Percentiles rank a stretch among this genome's conserved stretches.
Evolutionary conservation across 2,888 invertebrate genomes (phyloP).

Genomic region (Scelioninae gen. 2): DNA sequence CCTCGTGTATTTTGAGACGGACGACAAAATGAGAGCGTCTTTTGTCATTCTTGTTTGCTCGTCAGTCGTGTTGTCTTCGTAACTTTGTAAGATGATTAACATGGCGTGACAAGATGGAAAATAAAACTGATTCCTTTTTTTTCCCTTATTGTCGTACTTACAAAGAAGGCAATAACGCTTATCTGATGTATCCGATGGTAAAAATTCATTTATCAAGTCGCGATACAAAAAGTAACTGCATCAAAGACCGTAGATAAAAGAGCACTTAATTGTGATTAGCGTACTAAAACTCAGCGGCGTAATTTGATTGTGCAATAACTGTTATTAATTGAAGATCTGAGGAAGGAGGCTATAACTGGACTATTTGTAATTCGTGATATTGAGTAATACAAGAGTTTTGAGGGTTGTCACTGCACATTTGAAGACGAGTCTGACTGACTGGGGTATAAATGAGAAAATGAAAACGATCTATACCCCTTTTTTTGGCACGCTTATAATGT

Average conservation of each 20-base stretch:
- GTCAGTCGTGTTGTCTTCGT: constrained; percentile 69
- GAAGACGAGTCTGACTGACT: constrained; percentile 32
- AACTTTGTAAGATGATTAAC: constrained; percentile 73
- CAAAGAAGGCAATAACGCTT: constrained; percentile 42
- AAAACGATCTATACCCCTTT: constrained; percentile 62
- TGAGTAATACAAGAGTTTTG: constrained; percentile 14
- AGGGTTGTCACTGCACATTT: constrained; percentile 41
- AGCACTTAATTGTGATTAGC: constrained; percentile 34
- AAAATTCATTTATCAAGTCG: constrained; percentile 41
- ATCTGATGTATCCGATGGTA: constrained; percentile 40
- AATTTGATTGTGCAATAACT: constrained; percentile 45
- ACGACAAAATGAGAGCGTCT: constrained; percentile 56
- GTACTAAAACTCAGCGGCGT: constrained; percentile 4
- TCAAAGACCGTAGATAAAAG: constrained; percentile 16
- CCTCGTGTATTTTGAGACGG: constrained; percentile 51
- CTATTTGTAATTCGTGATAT: constrained; percentile 46
- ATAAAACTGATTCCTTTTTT: constrained; percentile 18
- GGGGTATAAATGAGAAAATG: constrained; percentile 43
- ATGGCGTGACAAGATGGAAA: constrained; percentile 68
- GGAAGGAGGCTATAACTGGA: constrained; percentile 6
- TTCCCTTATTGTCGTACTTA: constrained; percentile 12
- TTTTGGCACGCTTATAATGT: constrained; percentile 70
- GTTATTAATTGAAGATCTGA: constrained; percentile 42
- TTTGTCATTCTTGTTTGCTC: constrained; percentile 68
- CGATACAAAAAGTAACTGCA: constrained; percentile 27